These are phyloP conservation scores for Merodon equestris DNA, from an alignment of 2,888 invertebrate genomes.

Conservation along the genomic window DNA sequence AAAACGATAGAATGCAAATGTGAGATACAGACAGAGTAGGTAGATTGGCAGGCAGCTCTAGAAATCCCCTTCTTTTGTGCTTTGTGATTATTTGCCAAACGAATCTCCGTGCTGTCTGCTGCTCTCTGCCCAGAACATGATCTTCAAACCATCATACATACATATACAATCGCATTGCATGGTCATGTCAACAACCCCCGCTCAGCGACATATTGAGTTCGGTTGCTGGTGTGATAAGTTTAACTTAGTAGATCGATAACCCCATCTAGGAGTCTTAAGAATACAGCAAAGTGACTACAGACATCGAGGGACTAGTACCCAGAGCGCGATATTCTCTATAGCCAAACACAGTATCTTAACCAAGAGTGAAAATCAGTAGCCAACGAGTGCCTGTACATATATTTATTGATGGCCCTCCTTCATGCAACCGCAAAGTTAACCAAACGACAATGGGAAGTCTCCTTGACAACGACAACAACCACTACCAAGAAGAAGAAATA, in stretches of 20 bases:
- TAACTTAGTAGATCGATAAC: constrained; percentile 64
- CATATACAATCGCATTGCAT: too few relatives aligned
- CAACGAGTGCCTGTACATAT: constrained; percentile 66
- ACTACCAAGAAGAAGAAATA: too few relatives aligned
- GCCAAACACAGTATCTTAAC: constrained; percentile 54
- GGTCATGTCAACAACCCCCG: not conserved
- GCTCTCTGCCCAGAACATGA: constrained; percentile 28
- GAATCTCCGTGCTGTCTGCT: constrained; percentile 13
- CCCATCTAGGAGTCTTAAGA: constrained; percentile 53
- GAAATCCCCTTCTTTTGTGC: constrained; percentile 58
- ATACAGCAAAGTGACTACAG: not conserved
- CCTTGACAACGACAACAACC: constrained; percentile 3
- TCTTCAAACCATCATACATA: not conserved
- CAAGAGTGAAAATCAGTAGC: constrained; percentile 68
- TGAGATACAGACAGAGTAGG: constrained; percentile 45
- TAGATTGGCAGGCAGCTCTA: constrained; percentile 51
- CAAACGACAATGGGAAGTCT: constrained; percentile 28
- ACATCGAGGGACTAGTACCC: constrained; percentile 48
- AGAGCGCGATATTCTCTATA: constrained; percentile 34
- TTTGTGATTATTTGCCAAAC: constrained; percentile 60
- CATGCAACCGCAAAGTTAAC: constrained; percentile 45
- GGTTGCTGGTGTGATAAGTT: constrained; percentile 7
- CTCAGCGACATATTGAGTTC: not conserved
- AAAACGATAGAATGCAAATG: constrained; percentile 68
- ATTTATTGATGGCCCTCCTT: constrained; percentile 67